Evolutionary conservation across 2,113 vertebrate genomes (phyloP).

Genomic region (Illadopsis cleaveri): DNA sequence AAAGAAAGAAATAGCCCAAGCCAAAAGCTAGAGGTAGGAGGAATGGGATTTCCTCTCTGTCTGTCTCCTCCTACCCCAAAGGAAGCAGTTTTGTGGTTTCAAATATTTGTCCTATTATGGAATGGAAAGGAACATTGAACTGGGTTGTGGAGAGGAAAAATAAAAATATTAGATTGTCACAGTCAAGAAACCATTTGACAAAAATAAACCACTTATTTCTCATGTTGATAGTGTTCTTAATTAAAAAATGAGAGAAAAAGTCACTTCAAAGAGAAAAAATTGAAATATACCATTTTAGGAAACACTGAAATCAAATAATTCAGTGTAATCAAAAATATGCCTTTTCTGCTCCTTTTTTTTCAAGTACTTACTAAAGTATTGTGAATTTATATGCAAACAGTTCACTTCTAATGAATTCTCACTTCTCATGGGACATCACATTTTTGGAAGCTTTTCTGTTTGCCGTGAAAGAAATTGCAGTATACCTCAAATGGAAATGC

Average conservation of each 20-base stretch:
- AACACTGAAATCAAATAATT: background rate
- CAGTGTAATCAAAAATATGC: background rate
- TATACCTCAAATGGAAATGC: background rate
- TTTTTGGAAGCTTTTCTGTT: background rate
- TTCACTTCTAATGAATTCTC: background rate
- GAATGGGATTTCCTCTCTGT: slow-evolving; percentile 33
- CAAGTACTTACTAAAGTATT: background rate
- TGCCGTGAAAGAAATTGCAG: background rate
- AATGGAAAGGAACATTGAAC: slow-evolving; percentile 20
- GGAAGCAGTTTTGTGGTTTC: slow-evolving; percentile 46
- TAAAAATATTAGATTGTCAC: background rate
- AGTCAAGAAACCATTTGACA: background rate
- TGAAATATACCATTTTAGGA: background rate
- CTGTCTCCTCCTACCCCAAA: slow-evolving; percentile 3
- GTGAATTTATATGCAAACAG: background rate
- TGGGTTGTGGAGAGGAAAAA: background rate
- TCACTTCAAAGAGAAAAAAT: background rate
- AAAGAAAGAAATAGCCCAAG: background rate
- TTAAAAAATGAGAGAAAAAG: background rate
- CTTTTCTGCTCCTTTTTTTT: background rate
- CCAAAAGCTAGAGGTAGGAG: background rate
- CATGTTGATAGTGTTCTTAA: background rate
- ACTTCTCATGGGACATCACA: background rate
- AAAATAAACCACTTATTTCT: background rate
- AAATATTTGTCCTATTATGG: slow-evolving; percentile 21